phyloP scores from a whole-genome alignment of 2,797 vertebrate genomes.

The Carcharodon carcharias region DNA sequence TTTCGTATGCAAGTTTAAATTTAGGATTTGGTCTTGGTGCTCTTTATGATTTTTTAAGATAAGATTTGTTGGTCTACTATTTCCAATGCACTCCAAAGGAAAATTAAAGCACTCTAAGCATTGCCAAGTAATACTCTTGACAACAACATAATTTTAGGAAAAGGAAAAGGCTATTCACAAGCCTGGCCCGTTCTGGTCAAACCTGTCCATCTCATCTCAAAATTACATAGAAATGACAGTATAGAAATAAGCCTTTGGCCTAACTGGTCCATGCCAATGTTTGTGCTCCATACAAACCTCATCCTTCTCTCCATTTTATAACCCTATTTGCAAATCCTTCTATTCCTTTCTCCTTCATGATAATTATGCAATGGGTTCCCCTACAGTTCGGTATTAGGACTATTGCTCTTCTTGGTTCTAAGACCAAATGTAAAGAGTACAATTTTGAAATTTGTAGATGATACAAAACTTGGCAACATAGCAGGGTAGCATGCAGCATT shows the following conservation, averaged over 20 bases:
- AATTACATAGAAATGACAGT: background rate
- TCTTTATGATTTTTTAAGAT: background rate
- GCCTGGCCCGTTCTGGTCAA: background rate
- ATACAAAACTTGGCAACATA: too few species aligned
- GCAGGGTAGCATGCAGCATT: background rate
- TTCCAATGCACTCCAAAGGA: background rate
- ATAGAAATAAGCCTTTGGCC: background rate
- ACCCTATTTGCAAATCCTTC: background rate
- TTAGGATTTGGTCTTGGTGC: background rate
- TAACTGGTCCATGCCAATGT: background rate
- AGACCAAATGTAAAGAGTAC: background rate
- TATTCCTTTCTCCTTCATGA: background rate
- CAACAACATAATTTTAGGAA: background rate
- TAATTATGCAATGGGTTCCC: background rate
- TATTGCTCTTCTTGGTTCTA: too few species aligned
- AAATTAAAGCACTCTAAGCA: background rate
- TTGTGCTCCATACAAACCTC: background rate
- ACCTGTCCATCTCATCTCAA: background rate
- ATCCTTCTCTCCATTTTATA: background rate
- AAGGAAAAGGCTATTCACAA: background rate
- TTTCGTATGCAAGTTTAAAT: background rate
- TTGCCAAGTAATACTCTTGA: background rate
- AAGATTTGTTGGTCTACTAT: background rate
- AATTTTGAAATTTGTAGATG: background rate
- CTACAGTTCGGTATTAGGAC: background rate